Evolutionary conservation across 23 tunicate genomes (phyloP).

Genomic region (Styela plicata): DNA sequence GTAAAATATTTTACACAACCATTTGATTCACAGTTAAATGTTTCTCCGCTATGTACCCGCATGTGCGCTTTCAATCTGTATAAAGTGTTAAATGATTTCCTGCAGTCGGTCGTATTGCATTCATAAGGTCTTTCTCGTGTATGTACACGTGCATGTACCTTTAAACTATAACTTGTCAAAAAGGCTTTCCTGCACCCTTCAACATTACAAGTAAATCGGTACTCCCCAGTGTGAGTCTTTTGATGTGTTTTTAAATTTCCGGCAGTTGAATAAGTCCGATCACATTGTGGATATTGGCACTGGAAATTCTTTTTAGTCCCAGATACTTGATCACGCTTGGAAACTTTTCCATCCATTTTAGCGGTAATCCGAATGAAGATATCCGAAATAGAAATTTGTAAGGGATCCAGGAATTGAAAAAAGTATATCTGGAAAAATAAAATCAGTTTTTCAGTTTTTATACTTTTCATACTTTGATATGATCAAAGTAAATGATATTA

Average conservation of each 20-base stretch:
- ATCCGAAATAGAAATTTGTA: too few species aligned
- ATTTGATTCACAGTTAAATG: constrained; percentile 73
- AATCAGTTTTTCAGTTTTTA: too few species aligned
- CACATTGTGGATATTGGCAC: constrained; percentile 68
- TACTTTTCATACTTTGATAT: too few species aligned
- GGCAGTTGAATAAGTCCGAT: constrained; percentile 78
- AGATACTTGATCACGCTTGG: too few species aligned
- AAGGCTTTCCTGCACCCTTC: constrained; percentile 94
- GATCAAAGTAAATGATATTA: too few species aligned
- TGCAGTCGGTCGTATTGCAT: constrained; percentile 53
- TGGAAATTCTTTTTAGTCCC: constrained; percentile 23
- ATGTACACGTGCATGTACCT: constrained; percentile 88
- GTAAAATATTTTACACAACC: constrained; percentile 83
- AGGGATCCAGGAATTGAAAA: too few species aligned
- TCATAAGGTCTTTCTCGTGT: constrained; percentile 89
- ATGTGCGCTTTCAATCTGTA: constrained; percentile 93
- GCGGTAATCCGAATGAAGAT: too few species aligned
- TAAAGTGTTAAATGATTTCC: constrained; percentile 87
- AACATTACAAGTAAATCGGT: constrained; percentile 75
- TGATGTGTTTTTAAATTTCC: constrained; percentile 93
- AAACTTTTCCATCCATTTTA: too few species aligned
- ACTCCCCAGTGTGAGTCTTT: constrained; percentile 93
- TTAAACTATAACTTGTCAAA: constrained; percentile 87
- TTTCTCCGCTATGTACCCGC: constrained; percentile 79
- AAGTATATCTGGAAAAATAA: too few species aligned